phyloP scores from a whole-genome alignment of 2,888 invertebrate species.

The Ophion ellenae region DNA sequence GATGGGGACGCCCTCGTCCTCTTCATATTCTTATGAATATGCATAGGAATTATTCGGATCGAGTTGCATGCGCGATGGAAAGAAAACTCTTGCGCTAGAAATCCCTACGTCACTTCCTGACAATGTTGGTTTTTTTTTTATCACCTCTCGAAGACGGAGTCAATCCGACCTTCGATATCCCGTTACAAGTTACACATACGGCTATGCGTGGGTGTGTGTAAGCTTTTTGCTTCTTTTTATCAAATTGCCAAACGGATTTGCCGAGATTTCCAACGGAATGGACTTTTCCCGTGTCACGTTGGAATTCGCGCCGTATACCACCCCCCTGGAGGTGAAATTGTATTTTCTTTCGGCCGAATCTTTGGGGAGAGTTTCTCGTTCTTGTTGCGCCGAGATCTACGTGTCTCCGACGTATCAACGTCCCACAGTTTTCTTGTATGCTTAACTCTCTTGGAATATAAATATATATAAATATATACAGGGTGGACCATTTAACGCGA shows the following conservation, averaged over 20 bases:
- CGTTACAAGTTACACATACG: not conserved
- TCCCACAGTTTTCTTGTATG: not conserved
- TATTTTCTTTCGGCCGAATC: conserved; percentile 36
- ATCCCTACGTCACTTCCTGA: no score
- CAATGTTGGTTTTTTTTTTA: not conserved
- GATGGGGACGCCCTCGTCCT: not conserved
- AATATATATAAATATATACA: not conserved
- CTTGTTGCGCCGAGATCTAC: conserved; percentile 14
- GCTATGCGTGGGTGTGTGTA: no score
- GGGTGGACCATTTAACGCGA: no score
- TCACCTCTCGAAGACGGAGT: not conserved
- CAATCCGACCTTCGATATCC: not conserved
- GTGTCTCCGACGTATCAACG: conserved; percentile 41
- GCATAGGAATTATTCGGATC: not conserved
- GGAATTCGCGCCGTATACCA: not conserved
- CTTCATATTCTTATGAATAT: not conserved
- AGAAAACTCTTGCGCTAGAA: not conserved
- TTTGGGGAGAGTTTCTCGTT: conserved; percentile 26
- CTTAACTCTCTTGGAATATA: not conserved
- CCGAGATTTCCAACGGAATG: not conserved
- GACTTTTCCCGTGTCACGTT: not conserved
- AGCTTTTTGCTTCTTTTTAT: not conserved
- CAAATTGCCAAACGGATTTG: not conserved
- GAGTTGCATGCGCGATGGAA: not conserved
- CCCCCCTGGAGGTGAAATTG: conserved; percentile 24